Conservation (phyloP, 2,797 vertebrate genomes). For the Euthynnus affinis region DNA sequence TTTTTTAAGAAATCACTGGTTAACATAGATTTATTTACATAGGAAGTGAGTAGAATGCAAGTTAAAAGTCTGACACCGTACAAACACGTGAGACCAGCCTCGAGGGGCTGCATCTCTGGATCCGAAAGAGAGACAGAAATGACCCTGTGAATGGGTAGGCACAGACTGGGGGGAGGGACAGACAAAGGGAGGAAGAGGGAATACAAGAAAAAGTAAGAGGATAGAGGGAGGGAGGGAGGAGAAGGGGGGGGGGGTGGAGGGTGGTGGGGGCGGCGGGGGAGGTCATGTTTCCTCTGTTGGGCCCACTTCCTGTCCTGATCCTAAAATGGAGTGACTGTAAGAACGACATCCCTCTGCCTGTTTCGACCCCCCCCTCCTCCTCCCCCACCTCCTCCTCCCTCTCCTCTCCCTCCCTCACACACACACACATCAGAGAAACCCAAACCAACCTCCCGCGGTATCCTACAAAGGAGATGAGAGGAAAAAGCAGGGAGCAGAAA, state of each 20-base stretch:
- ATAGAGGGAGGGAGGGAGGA: conserved; percentile 41
- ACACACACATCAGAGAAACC: conserved; percentile 68
- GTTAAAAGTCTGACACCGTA: conserved; percentile 42
- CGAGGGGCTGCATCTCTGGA: conserved; percentile 6
- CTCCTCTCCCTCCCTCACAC: neutral
- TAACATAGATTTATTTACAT: conserved; percentile 68
- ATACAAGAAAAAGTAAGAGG: conserved; percentile 74
- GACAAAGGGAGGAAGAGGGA: conserved; percentile 77
- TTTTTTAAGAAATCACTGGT: conserved; percentile 62
- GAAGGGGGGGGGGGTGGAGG: neutral
- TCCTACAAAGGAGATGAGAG: conserved; percentile 70
- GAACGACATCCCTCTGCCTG: conserved; percentile 57
- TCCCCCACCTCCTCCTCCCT: neutral
- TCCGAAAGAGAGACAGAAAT: conserved; percentile 32
- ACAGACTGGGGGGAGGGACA: conserved; percentile 48
- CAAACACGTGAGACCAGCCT: conserved; percentile 33
- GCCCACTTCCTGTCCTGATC: conserved; percentile 78
- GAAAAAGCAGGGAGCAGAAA: conserved; percentile 64
- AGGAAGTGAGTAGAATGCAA: conserved; percentile 57
- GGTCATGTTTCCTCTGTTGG: conserved; percentile 80
- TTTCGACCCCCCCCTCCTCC: conserved; percentile 2
- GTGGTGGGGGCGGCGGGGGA: conserved; percentile 42
- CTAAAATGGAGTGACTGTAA: conserved; percentile 77
- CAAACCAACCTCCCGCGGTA: conserved; percentile 61
- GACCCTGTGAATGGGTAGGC: conserved; percentile 54